A percentile compares a stretch with the other conserved stretches of the same genome.
Conservation (phyloP, 2,888 invertebrate genomes). For the Ophioninae sp. region DNA sequence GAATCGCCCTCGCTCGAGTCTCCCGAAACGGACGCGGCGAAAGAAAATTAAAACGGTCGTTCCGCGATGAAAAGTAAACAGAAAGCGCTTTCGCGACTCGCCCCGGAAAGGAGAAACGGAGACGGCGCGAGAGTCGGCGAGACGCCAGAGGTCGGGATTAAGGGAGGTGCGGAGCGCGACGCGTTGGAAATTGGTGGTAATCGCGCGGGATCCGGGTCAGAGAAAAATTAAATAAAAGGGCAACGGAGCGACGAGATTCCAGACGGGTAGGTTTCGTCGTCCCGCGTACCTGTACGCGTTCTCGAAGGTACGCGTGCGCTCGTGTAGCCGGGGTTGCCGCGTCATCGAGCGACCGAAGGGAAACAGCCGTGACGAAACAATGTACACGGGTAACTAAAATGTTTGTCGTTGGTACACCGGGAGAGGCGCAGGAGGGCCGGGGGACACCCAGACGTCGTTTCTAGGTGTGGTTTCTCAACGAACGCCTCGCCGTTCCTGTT, state of each 20-base stretch:
- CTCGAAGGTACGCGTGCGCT: no score
- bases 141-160: conserved; percentile 8
- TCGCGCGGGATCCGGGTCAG: conserved; percentile 35
- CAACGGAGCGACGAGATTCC: conserved; percentile 16
- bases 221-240: conserved; percentile 41
- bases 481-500: not conserved
- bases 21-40: not conserved
- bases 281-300: not conserved
- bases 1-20: not conserved
- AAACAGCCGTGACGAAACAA: conserved; percentile 10
- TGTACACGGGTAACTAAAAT: not conserved
- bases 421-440: not conserved
- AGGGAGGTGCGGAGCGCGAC: conserved; percentile 3
- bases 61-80: conserved; percentile 65
- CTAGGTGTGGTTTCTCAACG: not conserved
- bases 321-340: not conserved
- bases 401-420: not conserved
- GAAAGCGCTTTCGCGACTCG: conserved; percentile 58
- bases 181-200: conserved; percentile 48
- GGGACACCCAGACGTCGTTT: not conserved
- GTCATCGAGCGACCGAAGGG: not conserved
- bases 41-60: conserved; percentile 66
- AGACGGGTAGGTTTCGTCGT: conserved; percentile 35
- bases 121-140: not conserved
- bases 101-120: not conserved